These are phyloP conservation scores for Ricordea florida DNA, from an alignment of 92 coral and sea anemone species.

Conservation along the genomic window DNA sequence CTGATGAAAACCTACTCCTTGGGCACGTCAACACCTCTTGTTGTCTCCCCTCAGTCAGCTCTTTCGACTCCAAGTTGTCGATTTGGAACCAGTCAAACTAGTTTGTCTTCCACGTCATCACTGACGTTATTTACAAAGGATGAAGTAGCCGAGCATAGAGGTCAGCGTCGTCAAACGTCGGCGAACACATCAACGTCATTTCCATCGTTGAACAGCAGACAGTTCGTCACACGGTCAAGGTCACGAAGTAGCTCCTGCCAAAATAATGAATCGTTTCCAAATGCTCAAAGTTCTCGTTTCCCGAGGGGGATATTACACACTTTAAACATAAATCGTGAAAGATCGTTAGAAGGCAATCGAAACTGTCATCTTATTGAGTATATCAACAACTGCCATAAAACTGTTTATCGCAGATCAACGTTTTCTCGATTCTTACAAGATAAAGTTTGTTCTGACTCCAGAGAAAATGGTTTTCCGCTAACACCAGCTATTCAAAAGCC, in stretches of 20 bases:
- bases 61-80: background rate
- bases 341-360: no score
- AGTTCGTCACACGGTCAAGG: background rate
- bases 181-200: background rate
- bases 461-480: no score
- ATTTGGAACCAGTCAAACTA: background rate
- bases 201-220: background rate
- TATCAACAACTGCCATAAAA: no score
- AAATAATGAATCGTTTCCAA: background rate
- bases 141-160: background rate
- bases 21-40: background rate
- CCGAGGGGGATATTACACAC: no score
- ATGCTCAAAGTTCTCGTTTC: background rate
- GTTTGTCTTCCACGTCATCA: background rate
- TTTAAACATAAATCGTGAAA: no score
- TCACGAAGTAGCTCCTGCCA: background rate
- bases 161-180: background rate
- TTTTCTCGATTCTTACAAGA: no score
- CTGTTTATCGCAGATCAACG: no score
- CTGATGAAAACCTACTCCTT: constrained; percentile 6
- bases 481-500: no score
- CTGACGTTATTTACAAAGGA: background rate
- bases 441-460: no score
- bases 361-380: no score
- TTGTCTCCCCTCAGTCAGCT: background rate